Evolutionary conservation across 92 coral and sea anemone genomes (phyloP), one percentile per base, ranked within the genome.

Genomic region (Phenganax marumi): DNA sequence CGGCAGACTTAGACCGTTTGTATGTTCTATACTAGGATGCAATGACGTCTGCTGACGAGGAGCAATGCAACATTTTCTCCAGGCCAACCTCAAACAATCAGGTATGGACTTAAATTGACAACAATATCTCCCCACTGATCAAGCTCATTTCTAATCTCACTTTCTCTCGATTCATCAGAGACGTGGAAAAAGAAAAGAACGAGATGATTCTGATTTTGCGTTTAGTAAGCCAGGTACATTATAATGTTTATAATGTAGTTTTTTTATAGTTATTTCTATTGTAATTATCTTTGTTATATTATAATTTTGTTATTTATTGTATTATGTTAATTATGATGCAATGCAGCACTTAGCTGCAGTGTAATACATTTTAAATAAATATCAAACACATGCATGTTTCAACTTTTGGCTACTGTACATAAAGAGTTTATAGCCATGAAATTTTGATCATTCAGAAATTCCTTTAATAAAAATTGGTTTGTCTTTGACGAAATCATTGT

Each of bases 61-160:
- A 75, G 2, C n/a, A n/a, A n/a, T 23, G 12, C 70, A 64, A 64
- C 13, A n/a, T 33, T 60, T 56, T 75, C 80, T 51, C 80, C 50
- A 66, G 57, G 25, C 81, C 68, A 16, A 26, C 68, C 24, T 39
- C 52, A 7, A 66, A 6, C 18, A 66, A 0, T 12, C 72, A 66
- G 72, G 72, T 66, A 62, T 19, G 0, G 8, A 62, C 18, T 39
- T 19, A 16, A 12, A 3, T 11, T 62, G 10, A 33, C 5, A 33
- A 33, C 43, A 33, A 33, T 33, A 33, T 33, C 43, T 33, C 21
- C 0, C 19, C 21, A 18, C 13, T 12, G 19, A 70, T 70, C 10
- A 13, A 43, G 14, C 53, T 10, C 23, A 23, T 48, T 26, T 9
- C 43, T 76, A 52, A 33, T 3, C 53, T 24, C 46, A 50, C 24